A percentile compares a stretch with the other conserved stretches of the same genome.
Evolutionary conservation across 2,888 invertebrate species (phyloP).

Genomic region (Atethmia centrago): DNA sequence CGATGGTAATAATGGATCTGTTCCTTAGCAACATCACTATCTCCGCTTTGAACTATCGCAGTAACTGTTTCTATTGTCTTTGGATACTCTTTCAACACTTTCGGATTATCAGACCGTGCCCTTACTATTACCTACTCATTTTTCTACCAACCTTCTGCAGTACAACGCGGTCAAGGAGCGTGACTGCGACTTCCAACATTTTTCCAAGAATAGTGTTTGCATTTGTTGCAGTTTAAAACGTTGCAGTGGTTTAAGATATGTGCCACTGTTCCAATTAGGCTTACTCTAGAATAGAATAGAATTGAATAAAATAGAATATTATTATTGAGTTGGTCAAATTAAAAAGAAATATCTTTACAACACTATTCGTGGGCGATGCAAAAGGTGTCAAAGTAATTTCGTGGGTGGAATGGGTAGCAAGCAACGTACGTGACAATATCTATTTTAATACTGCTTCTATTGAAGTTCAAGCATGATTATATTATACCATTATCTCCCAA

Average conservation of each 20-base stretch:
- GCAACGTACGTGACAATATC: neutral
- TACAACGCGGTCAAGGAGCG: constrained; percentile 48
- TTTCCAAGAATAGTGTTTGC: constrained; percentile 11
- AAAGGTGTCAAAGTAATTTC: constrained; percentile 3
- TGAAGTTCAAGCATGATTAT: neutral
- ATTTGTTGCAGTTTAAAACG: constrained; percentile 12
- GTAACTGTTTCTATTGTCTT: constrained; percentile 14
- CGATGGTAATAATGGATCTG: neutral
- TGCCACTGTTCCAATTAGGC: neutral
- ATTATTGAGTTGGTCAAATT: neutral
- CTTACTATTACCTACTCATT: constrained; percentile 28
- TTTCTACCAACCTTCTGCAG: constrained; percentile 32
- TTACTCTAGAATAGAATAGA: neutral
- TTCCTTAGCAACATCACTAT: constrained; percentile 12
- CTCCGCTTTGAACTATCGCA: constrained; percentile 11
- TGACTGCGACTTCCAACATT: constrained; percentile 38
- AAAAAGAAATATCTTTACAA: neutral
- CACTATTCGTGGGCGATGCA: neutral
- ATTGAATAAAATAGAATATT: neutral
- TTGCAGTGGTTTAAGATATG: neutral
- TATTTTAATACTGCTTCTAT: neutral
- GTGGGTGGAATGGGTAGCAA: constrained; percentile 7
- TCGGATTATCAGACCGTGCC: constrained; percentile 36
- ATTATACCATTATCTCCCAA: neutral
- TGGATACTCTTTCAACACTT: constrained; percentile 24